A percentile compares a stretch with the other conserved stretches of the same genome.
phyloP scores from a whole-genome alignment of 2,113 vertebrate species.

The Atlantisia rogersi region DNA sequence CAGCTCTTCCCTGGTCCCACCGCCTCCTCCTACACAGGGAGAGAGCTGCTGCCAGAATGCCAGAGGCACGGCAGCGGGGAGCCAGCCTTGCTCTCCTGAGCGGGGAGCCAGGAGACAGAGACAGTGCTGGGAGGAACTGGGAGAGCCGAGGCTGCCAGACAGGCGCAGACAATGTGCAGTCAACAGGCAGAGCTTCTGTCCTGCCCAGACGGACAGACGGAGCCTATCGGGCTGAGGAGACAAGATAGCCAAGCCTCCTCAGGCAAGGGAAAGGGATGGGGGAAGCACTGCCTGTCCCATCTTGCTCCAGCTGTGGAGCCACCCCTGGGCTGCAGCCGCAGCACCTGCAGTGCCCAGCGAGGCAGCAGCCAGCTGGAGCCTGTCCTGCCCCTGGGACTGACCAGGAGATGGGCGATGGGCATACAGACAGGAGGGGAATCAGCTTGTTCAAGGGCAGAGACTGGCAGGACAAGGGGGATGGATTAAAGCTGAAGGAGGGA shows the following conservation, averaged over 20 bases:
- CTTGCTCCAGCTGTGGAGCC: neutral
- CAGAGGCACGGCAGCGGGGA: neutral
- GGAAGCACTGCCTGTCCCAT: neutral
- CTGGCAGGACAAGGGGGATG: no score
- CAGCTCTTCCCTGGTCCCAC: slow-evolving; percentile 2
- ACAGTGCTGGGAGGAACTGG: neutral
- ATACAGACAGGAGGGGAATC: no score
- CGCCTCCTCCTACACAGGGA: neutral
- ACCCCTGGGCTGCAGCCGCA: neutral
- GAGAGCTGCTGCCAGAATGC: neutral
- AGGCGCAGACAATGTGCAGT: neutral
- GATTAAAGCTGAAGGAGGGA: no score
- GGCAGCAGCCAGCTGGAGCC: neutral
- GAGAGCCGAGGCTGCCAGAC: slow-evolving; percentile 13
- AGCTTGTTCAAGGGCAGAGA: no score
- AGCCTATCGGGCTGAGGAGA: neutral
- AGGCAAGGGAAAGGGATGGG: neutral
- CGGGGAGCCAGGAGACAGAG: neutral
- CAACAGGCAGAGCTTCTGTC: neutral
- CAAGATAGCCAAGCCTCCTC: neutral
- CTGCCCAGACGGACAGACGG: slow-evolving; percentile 1
- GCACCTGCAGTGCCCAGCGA: neutral
- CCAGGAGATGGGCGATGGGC: neutral
- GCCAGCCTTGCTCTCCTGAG: neutral
- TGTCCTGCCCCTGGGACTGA: neutral